These are phyloP conservation scores for Amiota minor DNA, from an alignment of 2,888 invertebrate genomes.

Conservation along the genomic window DNA sequence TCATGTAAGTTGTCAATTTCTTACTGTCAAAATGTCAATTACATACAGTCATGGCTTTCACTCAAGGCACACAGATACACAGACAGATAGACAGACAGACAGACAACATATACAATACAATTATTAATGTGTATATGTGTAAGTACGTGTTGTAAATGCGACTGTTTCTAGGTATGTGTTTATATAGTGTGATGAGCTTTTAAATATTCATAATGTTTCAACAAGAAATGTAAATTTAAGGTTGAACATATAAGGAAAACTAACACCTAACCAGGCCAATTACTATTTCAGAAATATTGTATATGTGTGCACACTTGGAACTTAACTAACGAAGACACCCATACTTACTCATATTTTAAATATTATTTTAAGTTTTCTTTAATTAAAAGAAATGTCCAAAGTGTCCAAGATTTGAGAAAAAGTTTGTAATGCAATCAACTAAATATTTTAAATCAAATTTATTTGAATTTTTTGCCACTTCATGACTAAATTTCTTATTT, in stretches of 20 bases:
- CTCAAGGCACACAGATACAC: background rate
- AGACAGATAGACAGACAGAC: background rate
- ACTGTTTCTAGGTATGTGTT: no score
- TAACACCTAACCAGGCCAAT: no score
- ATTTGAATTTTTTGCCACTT: background rate
- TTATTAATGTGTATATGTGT: no score
- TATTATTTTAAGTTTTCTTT: background rate
- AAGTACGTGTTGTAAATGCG: no score
- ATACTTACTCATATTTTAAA: background rate
- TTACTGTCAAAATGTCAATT: constrained; percentile 24
- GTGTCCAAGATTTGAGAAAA: background rate
- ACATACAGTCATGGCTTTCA: background rate
- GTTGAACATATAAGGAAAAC: no score
- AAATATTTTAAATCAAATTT: background rate
- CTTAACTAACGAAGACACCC: no score
- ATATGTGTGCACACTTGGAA: no score
- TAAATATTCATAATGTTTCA: background rate
- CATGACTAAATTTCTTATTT: background rate
- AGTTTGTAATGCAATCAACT: background rate
- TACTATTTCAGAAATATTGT: no score
- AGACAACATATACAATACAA: background rate
- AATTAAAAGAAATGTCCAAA: background rate
- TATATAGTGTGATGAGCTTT: constrained; percentile 1
- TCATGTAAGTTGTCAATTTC: constrained; percentile 19
- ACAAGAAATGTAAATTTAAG: no score